phyloP scores from a whole-genome alignment of 1,140 invertebrate species.

The Plectrocnemia conspersa region DNA sequence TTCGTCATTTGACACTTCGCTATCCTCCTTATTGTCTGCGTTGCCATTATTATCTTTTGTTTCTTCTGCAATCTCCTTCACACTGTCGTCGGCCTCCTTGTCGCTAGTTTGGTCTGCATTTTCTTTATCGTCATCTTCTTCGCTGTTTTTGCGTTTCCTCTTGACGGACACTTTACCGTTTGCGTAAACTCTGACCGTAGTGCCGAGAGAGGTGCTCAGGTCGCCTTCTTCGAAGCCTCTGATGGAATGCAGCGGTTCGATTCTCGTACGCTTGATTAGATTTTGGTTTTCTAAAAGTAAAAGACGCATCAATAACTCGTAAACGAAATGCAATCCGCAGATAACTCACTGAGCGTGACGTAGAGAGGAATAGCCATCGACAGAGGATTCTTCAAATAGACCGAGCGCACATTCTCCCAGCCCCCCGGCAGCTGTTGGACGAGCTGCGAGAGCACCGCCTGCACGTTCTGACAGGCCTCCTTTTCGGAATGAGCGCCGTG shows the following conservation, averaged over 20 bases:
- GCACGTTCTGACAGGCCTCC: slow-evolving; percentile 56
- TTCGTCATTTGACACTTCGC: background rate
- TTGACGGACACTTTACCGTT: slow-evolving; percentile 50
- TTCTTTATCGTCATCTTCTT: background rate
- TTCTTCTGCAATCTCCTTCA: slow-evolving; percentile 1
- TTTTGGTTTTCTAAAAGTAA: slow-evolving; percentile 50
- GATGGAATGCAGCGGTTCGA: slow-evolving; percentile 31
- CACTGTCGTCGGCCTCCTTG: slow-evolving; percentile 7
- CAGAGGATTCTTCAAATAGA: slow-evolving; percentile 54
- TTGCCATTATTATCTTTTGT: slow-evolving; percentile 4
- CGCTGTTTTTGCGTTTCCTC: slow-evolving; percentile 28
- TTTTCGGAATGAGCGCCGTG: slow-evolving; percentile 52
- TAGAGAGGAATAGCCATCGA: slow-evolving; percentile 57
- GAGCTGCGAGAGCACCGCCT: slow-evolving; percentile 49
- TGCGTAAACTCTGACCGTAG: slow-evolving; percentile 51
- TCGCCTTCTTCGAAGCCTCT: slow-evolving; percentile 52
- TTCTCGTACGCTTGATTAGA: slow-evolving; percentile 39
- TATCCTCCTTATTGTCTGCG: slow-evolving; percentile 18
- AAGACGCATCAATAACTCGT: slow-evolving; percentile 5
- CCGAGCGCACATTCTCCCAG: slow-evolving; percentile 56
- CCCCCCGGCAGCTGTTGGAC: slow-evolving; percentile 58
- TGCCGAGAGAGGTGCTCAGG: slow-evolving; percentile 51
- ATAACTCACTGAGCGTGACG: slow-evolving; percentile 57
- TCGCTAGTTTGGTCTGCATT: no score
- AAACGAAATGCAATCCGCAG: slow-evolving; percentile 2